Conservation (phyloP, 2,888 invertebrate species). For the Lagria hirta region DNA sequence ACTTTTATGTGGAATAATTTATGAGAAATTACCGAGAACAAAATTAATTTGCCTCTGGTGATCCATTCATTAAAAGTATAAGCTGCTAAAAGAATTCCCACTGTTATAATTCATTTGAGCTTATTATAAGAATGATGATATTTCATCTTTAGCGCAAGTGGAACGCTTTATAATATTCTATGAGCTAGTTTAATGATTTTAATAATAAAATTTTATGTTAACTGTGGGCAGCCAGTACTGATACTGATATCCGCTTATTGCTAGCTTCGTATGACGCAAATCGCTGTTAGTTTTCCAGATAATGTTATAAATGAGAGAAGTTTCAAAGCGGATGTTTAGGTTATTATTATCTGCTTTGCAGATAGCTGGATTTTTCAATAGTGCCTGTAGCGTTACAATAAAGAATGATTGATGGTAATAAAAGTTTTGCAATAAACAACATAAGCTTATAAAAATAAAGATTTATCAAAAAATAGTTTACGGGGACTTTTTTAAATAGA, state of each 20-base stretch:
- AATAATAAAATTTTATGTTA: constrained; percentile 28
- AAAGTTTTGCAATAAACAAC: too few relatives aligned
- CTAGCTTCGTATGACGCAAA: constrained; percentile 16
- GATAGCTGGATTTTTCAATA: too few relatives aligned
- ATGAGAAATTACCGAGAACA: constrained; percentile 22
- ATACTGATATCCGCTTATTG: constrained; percentile 21
- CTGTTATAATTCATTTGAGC: constrained; percentile 25
- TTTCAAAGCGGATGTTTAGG: constrained; percentile 12
- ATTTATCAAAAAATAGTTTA: too few relatives aligned
- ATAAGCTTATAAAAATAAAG: too few relatives aligned
- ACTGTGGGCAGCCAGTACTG: constrained; percentile 8
- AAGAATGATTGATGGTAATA: too few relatives aligned
- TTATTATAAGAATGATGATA: constrained; percentile 5
- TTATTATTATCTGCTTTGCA: constrained; percentile 10
- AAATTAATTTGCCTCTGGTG: constrained; percentile 28
- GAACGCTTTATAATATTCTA: constrained; percentile 8
- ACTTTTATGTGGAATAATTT: constrained; percentile 26
- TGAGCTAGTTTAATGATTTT: constrained; percentile 15
- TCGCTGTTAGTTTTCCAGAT: constrained; percentile 12
- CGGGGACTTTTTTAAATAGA: too few relatives aligned
- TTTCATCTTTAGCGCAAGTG: constrained; percentile 16
- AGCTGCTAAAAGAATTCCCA: constrained; percentile 27
- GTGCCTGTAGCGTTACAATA: too few relatives aligned
- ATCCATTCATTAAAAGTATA: constrained; percentile 27
- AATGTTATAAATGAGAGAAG: constrained; percentile 17